These are phyloP conservation scores for Cyrtodaria siliqua DNA, from an alignment of 2,888 invertebrate genomes.

Conservation along the genomic window DNA sequence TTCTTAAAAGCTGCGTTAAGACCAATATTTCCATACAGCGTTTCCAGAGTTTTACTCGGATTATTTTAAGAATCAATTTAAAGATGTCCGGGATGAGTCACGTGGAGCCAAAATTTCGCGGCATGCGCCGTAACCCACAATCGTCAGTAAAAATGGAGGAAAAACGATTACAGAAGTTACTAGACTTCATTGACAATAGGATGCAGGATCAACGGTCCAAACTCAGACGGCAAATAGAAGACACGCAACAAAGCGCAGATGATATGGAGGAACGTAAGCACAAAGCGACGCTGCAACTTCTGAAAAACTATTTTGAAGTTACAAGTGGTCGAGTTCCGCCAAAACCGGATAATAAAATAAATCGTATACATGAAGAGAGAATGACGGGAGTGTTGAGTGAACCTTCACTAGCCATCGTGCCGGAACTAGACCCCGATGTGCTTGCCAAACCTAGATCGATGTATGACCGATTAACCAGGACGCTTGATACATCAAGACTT, in stretches of 20 bases:
- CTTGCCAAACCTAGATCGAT: constrained; percentile 58
- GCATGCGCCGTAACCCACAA: constrained; percentile 51
- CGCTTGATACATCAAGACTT: constrained; percentile 48
- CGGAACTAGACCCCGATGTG: constrained; percentile 61
- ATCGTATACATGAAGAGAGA: constrained; percentile 55
- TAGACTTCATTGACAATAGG: constrained; percentile 60
- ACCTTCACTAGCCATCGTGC: constrained; percentile 57
- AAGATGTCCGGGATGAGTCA: constrained; percentile 59
- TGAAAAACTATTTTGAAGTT: constrained; percentile 63
- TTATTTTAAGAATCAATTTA: neutral
- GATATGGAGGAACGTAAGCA: constrained; percentile 58
- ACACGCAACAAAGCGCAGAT: constrained; percentile 58
- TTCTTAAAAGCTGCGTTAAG: too few relatives aligned
- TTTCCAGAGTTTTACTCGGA: too few relatives aligned
- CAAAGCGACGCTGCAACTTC: constrained; percentile 55
- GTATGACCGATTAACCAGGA: constrained; percentile 58
- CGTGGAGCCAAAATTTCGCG: constrained; percentile 55
- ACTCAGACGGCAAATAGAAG: constrained; percentile 55
- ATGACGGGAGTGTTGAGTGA: constrained; percentile 60
- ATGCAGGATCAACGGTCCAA: constrained; percentile 56
- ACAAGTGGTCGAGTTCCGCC: constrained; percentile 50
- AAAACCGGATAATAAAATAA: constrained; percentile 17
- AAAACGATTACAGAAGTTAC: constrained; percentile 50
- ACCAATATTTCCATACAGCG: too few relatives aligned
- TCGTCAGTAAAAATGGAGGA: constrained; percentile 54